Conservation (phyloP, 2,888 invertebrate species). For the Melangyna quadrimaculata region DNA sequence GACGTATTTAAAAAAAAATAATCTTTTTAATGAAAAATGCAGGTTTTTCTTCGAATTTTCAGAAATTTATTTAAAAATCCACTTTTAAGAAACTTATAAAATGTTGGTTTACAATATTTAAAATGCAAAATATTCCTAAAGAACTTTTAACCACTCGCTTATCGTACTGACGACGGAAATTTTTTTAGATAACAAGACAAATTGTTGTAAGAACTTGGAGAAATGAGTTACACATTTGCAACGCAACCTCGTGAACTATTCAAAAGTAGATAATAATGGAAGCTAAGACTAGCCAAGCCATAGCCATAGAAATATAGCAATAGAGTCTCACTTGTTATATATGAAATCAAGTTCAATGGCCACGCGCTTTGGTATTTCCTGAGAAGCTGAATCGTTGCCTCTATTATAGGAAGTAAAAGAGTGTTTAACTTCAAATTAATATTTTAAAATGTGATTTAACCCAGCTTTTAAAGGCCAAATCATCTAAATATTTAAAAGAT, state of each 20-base stretch:
- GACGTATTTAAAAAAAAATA: too few relatives aligned
- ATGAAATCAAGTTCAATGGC: constrained; percentile 60
- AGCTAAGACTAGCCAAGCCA: constrained; percentile 11
- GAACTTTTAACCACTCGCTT: too few relatives aligned
- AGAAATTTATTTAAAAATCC: too few relatives aligned
- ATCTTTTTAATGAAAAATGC: too few relatives aligned
- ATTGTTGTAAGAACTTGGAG: too few relatives aligned
- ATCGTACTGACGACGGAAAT: too few relatives aligned
- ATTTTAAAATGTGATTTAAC: constrained; percentile 24
- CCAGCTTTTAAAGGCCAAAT: background rate
- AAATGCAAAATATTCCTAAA: too few relatives aligned
- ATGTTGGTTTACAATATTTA: too few relatives aligned
- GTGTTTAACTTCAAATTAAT: background rate
- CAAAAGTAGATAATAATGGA: background rate
- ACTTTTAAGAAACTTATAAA: too few relatives aligned
- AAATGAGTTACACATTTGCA: background rate
- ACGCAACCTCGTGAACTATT: background rate
- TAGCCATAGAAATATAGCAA: too few relatives aligned
- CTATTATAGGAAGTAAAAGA: constrained; percentile 11
- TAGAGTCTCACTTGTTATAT: constrained; percentile 12
- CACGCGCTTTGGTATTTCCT: constrained; percentile 12
- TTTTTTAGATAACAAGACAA: too few relatives aligned
- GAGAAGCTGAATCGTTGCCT: background rate
- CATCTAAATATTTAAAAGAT: background rate
- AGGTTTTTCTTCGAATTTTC: too few relatives aligned